Evolutionary conservation across 1,140 invertebrate species (phyloP), one percentile per base, ranked within the genome.

Genomic region (Coenobita brevimanus): DNA sequence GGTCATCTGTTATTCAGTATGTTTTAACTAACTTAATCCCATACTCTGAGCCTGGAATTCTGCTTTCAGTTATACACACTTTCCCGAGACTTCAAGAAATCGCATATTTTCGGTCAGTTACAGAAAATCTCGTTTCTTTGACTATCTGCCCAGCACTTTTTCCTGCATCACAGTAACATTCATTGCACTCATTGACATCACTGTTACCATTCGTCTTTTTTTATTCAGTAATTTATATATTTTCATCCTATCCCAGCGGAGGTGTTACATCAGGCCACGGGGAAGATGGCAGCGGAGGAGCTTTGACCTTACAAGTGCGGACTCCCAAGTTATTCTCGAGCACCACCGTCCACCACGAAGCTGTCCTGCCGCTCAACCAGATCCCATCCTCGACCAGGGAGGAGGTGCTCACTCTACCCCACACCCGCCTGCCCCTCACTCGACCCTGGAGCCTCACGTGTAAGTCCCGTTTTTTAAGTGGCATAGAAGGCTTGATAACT

Each of bases 361-460:
- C 76, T 21, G 41, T 87, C 43, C 36, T 87, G 3, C 84, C 84
- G 13, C 62, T 87, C 27, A n/a, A 41, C 41, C 33, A 71, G 0
- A 3, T 87, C 13, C 75, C 76, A 0, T 30, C 50, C 2, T 38
- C 71, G 24, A 17, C 62, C 15, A n/a, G 60, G 62, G 41, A 69
- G 0, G 46, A 43, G 4, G n/a, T 79, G 27, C 46, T 46, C 43
- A 36, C 6, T 3, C 27, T 80, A 2, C 64, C 30, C 21, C 84
- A 87, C 33, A 4, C 41, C 0, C 76, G 84, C 13, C 33, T 87
- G 15, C 76, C 84, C 33, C 62, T 81, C 0, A 87, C 84, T 8
- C 62, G 84, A 46, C 84, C 84, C 10, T 87, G 84, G 84, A 80
- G 41, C 6, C 57, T 80, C 4, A 87, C 24, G 24, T 67, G 84